Evolutionary conservation across 1,140 invertebrate species (phyloP), one percentile per base, ranked within the genome.

Genomic region (Pogonognathellus flavescens): DNA sequence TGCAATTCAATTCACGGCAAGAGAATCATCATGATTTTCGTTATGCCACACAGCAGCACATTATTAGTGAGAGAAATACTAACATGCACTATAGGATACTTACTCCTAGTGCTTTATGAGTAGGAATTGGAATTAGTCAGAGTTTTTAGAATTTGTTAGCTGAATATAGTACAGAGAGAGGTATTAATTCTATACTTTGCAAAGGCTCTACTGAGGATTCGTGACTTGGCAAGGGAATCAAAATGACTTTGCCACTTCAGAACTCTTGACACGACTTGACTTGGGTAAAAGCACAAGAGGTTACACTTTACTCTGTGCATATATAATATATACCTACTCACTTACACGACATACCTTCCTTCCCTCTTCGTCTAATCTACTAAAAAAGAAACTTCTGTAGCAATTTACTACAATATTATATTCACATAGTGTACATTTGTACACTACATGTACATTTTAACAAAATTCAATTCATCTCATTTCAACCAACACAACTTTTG

Each of bases 141-240:
- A n/a, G n/a, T 14, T 13, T 57, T 57, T 57, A 57, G 53, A 57
- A 57, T 57, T 57, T 14, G 53, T 57, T 57, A 14, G n/a, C 53
- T 57, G 53, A 14, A 14, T n/a, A 57, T 41, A 41, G 31, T 41
- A 41, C 31, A n/a, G 52, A 53, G 52, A 9, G 52, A 53, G 31
- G 31, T 41, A 41, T 41, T 41, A 41, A 41, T 41, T 41, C 31
- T 41, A 41, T 57, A 57, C 53, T 14, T 9, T 13, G 53, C n/a
- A n/a, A n/a, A n/a, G n/a, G n/a, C n/a, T n/a, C 5, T n/a, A n/a
- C 9, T 62, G 14, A 62, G n/a, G 5, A 62, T 62, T 62, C 59
- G 59, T 62, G 59, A 62, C 59, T 62, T 62, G 14, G 59, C 59
- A 62, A 62, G 59, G 59, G 59, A 62, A 62, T 62, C 9, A 20